Base-by-base conservation (phyloP, 2,113 vertebrate genomes). In the Pseudorhombus dupliciocellatus region DNA sequence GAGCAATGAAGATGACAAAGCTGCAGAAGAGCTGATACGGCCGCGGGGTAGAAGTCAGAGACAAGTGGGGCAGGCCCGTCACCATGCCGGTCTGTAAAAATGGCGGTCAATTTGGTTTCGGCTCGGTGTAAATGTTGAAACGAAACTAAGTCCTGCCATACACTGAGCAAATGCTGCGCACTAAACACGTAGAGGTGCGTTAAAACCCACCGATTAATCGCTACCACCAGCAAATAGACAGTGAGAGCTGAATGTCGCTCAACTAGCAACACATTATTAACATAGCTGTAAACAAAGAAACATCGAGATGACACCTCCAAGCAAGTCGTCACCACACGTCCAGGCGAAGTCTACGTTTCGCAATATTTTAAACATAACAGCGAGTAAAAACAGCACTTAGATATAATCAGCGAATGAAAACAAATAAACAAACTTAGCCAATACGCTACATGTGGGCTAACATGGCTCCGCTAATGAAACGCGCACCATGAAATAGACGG, bases 31-130 rank as follows among this genome's bases (percentile, higher is more conserved):
- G 34, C 4, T 0, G 1, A 5, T 14, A 9, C 16, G 21, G 37
- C 56, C 5, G 0, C 4, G 21, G 46, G 37, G 18, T 16, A 46
- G 16, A 18, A 46, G 42, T 5, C 42, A 18, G 46, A 42, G 46
- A 20, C 0, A 26, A 69, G 55, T 22, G 44, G 34, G 79, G 6
- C 63, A 58, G 79, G 75, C 77, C 78, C 51, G 31, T 42, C 61
- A 66, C 65, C 79, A 85, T 73, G 82, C 79, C 48, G 73, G 28
- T 10, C 26, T 21, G 26, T 46, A 75, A 88, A 93, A 93, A 93
- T 93, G 92, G 93, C 92, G 93, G 82, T 89, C 73, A 74, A 75
- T 50, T 81, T 14, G 1, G 37, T 20, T 7, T 20, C 1, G 66
- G 73, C 44, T 64, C 0, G 0, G 71, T 25, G 62, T 83, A 86